phyloP scores from a whole-genome alignment of 1,140 invertebrate genomes.

The Mamestra configurata region DNA sequence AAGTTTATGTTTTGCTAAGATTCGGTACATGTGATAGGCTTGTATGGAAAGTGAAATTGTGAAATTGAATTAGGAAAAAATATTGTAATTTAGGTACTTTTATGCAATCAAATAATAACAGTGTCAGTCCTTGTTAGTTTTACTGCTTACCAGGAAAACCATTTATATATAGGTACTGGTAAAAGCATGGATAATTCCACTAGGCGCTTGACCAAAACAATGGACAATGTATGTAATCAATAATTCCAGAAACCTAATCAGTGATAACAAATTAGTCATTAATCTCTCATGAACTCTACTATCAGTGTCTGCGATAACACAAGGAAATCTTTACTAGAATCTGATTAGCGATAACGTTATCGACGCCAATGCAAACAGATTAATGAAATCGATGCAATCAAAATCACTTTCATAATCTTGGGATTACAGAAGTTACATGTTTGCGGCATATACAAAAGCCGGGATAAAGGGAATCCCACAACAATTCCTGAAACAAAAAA shows the following conservation, averaged over 20 bases:
- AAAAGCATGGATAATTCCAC: not conserved
- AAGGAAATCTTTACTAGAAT: not conserved
- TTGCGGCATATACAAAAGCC: not conserved
- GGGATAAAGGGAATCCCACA: too few relatives aligned
- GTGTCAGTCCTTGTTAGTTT: too few relatives aligned
- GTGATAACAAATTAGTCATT: not conserved
- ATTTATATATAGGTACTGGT: not conserved
- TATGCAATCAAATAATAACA: too few relatives aligned
- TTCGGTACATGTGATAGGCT: conserved; percentile 23
- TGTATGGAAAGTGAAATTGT: not conserved
- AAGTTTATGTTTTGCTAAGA: conserved; percentile 48
- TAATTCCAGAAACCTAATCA: not conserved
- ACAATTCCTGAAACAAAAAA: too few relatives aligned
- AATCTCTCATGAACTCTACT: not conserved
- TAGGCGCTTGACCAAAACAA: not conserved
- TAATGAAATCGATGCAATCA: conserved; percentile 7
- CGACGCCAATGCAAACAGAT: conserved; percentile 4
- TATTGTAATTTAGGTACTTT: not conserved
- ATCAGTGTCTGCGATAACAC: not conserved
- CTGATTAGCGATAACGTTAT: not conserved
- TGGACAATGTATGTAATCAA: not conserved
- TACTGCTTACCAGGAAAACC: not conserved
- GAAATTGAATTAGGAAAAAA: not conserved
- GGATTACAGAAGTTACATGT: not conserved
- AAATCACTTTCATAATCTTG: not conserved